Conservation (phyloP, 2,797 vertebrate genomes). For the Lagocephalus sceleratus region DNA sequence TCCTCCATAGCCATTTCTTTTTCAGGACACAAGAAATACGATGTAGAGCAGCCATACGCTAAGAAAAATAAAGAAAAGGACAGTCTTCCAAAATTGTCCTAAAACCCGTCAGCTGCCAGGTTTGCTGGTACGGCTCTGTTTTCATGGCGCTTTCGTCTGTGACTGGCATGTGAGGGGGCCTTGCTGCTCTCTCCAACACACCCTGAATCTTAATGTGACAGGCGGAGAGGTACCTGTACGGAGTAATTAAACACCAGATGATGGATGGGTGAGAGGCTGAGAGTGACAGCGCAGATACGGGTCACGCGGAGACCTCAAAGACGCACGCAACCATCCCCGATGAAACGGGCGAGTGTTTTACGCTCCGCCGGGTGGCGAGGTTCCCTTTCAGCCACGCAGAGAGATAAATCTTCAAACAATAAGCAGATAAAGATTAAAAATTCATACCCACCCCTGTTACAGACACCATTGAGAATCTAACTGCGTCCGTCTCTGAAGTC, state of each 20-base stretch:
- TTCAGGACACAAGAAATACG: constrained; percentile 14
- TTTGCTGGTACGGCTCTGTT: constrained; percentile 29
- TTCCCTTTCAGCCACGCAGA: constrained; percentile 13
- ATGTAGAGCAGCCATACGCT: constrained; percentile 17
- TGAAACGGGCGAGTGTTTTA: constrained; percentile 48
- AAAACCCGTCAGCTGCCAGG: constrained; percentile 54
- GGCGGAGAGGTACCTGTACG: constrained; percentile 44
- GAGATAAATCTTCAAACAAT: constrained; percentile 45
- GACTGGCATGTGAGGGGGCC: constrained; percentile 35
- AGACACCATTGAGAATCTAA: constrained; percentile 51
- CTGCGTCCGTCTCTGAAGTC: constrained; percentile 14
- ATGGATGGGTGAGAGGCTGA: constrained; percentile 61
- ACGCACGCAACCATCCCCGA: constrained; percentile 38
- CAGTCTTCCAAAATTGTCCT: constrained; percentile 24
- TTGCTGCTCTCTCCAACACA: constrained; percentile 28
- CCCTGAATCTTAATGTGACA: constrained; percentile 52
- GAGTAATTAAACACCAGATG: constrained; percentile 61
- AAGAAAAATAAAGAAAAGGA: constrained; percentile 15
- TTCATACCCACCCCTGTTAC: constrained; percentile 43
- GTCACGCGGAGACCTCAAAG: constrained; percentile 42
- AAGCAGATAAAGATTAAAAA: constrained; percentile 36
- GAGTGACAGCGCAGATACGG: constrained; percentile 58
- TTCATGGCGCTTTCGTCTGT: constrained; percentile 58
- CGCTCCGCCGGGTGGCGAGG: constrained; percentile 10
- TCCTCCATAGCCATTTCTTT: constrained; percentile 16